Evolutionary conservation across 2,797 vertebrate species (phyloP), one percentile per base, ranked within the genome.

Genomic region (Takifugu ocellatus): DNA sequence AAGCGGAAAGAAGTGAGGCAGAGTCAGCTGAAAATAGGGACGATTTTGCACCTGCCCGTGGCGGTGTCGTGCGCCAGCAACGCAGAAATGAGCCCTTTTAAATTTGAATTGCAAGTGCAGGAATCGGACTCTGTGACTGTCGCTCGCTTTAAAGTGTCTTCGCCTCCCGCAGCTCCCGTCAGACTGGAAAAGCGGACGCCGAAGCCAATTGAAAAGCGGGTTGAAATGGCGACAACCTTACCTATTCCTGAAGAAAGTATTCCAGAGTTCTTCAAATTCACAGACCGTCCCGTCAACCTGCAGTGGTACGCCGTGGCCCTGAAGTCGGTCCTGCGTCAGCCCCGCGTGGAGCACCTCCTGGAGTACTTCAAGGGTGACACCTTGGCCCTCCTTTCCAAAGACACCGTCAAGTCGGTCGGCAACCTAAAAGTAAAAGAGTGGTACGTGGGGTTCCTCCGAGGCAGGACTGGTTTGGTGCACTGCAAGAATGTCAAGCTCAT

Each of bases 311-410:
- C 93, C 3, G 88, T 98, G 14, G 91, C 94, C n/a, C 59, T 97
- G 31, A 99, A 99, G 84, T 90, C 95, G 2, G 94, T 99, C 44
- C 67, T 98, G 51, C 93, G 96, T 61, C 95, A 99, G 83, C 93
- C 88, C 15, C 94, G 90, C 48, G 92, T 94, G 45, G 94, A 97
- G 0, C 98, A 98, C 77, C 92, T 99, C 39, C 84, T 98, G 70
- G 96, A 99, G 68, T 99, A 99, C 86, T 95, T 99, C 78, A 98
- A 97, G 85, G 97, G 97, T 0, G 97, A 99, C 74, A 97, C 93
- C 0, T 84, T 99, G 70, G 96, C 92, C 21, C 89, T 99, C 75
- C 90, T 99, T 46, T 94, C 95, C 33, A 92, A 89, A 82, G 90
- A 93, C 25, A 94, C 92, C 1, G 90, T 99, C 21, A 93, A 87